Evolutionary conservation across 2,797 vertebrate species (phyloP), one percentile per base, ranked within the genome.

Genomic region (Rhabdomys pumilio): DNA sequence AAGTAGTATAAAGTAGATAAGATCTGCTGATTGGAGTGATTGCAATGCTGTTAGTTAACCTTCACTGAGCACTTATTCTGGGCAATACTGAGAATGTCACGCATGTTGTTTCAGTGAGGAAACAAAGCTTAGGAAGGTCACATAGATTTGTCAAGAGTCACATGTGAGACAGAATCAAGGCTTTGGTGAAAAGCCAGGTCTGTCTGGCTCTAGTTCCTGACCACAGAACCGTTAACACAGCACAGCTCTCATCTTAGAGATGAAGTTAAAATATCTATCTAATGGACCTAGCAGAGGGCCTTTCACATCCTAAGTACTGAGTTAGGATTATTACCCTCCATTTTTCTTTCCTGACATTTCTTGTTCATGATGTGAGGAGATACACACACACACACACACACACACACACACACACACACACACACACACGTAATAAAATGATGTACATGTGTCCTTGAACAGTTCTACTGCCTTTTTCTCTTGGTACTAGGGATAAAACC

Each of bases 341-440:
- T 86, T 77, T 57, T 84, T 81, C 59, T 90, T 77, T 75, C 67
- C 38, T 95, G 89, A 73, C 17, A 97, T 92, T 92, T 63, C 81
- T 73, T 59, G 67, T 59, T 57, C n/a, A 59, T 53, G 24, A 19
- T 59, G 29, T 41, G 31, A 24, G 44, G 34, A 38, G 34, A 50
- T 3, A 44, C 7, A 57, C 22, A 29, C 44, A 47, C 41, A 44
- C 4, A 44, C 38, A 47, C 72, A 24, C 72, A 24, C 72, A 24
- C 38, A 73, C 72, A 24, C 38, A 73, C 72, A 44, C 73, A 44
- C 73, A 75, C 10, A 76, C 24, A 77, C 38, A 75, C 69, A 20
- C 17, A 11, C 69, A 73, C 7, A 20, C 5, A 77, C 31, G 6
- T 47, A 77, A 77, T 31, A 77, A 50, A 77, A 50, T 77, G n/a